Percentiles rank a stretch among this genome's conserved stretches.
Evolutionary conservation across 2,888 invertebrate genomes (phyloP).

Genomic region (Panzeria rudis): DNA sequence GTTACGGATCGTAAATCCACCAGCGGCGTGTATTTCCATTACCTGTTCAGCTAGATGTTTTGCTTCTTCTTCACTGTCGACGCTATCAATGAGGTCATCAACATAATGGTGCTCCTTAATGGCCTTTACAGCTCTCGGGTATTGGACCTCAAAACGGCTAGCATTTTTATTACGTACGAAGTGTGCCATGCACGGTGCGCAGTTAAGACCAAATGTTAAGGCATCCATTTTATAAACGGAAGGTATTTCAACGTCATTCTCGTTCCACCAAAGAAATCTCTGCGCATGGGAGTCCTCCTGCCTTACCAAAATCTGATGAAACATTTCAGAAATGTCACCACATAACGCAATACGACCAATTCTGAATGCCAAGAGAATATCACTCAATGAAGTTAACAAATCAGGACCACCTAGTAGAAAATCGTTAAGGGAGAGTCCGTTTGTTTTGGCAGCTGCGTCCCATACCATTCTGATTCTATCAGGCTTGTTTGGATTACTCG

Average conservation of each 20-base stretch:
- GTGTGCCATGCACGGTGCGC: constrained; percentile 69
- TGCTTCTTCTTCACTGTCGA: constrained; percentile 23
- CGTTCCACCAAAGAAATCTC: constrained; percentile 63
- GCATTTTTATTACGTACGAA: constrained; percentile 50
- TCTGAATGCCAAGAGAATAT: constrained; percentile 15
- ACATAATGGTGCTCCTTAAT: constrained; percentile 33
- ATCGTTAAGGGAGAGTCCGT: constrained; percentile 35
- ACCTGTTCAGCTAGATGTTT: constrained; percentile 8
- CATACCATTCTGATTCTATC: constrained; percentile 35
- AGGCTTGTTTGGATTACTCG: constrained; percentile 73
- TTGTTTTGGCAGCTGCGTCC: constrained; percentile 44
- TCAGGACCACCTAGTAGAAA: constrained; percentile 28
- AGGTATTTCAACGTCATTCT: constrained; percentile 26
- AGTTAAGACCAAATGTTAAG: constrained; percentile 62
- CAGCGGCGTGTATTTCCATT: constrained; percentile 18
- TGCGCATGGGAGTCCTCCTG: constrained; percentile 51
- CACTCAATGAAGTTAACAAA: constrained; percentile 21
- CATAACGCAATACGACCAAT: constrained; percentile 35
- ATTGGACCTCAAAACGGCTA: neutral
- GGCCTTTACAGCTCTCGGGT: constrained; percentile 17
- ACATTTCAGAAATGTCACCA: constrained; percentile 67
- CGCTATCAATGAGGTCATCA: constrained; percentile 46
- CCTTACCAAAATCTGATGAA: constrained; percentile 53
- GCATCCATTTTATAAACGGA: constrained; percentile 64
- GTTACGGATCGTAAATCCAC: constrained; percentile 20